phyloP scores from a whole-genome alignment of 2,113 vertebrate genomes.

The Perca schrenkii region DNA sequence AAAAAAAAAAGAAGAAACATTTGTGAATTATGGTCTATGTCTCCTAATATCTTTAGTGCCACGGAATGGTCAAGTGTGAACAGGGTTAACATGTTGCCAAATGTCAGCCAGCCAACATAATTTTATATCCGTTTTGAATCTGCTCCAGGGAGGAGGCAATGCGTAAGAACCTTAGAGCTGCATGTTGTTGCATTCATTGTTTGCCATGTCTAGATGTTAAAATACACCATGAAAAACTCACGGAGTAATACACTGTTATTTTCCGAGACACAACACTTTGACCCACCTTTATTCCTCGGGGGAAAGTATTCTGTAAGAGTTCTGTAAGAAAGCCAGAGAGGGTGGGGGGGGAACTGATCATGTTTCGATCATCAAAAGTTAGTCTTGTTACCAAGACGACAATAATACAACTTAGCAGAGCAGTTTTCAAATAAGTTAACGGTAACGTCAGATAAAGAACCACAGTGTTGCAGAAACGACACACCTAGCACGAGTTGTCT shows the following conservation, averaged over 20 bases:
- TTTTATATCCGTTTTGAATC: neutral
- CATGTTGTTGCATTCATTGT: neutral
- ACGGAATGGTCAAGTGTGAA: neutral
- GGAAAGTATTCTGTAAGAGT: slow-evolving; percentile 30
- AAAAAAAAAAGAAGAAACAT: slow-evolving; percentile 42
- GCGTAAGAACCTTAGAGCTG: neutral
- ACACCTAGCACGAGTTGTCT: neutral
- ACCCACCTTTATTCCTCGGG: slow-evolving; percentile 62
- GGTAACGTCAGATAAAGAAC: too few relatives aligned
- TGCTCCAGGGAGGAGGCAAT: neutral
- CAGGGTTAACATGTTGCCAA: neutral
- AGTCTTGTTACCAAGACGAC: slow-evolving; percentile 6
- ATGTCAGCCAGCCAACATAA: neutral
- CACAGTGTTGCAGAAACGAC: neutral
- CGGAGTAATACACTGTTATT: neutral
- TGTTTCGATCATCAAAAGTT: neutral
- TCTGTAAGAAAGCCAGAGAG: slow-evolving; percentile 40
- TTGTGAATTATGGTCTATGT: neutral
- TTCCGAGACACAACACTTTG: neutral
- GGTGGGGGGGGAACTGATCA: neutral
- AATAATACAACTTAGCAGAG: neutral
- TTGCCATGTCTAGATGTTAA: neutral
- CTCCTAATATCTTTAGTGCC: neutral
- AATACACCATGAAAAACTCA: neutral
- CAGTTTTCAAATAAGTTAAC: neutral